Conservation (phyloP, 1,140 invertebrate genomes). For the Rhynchophorus ferrugineus region DNA sequence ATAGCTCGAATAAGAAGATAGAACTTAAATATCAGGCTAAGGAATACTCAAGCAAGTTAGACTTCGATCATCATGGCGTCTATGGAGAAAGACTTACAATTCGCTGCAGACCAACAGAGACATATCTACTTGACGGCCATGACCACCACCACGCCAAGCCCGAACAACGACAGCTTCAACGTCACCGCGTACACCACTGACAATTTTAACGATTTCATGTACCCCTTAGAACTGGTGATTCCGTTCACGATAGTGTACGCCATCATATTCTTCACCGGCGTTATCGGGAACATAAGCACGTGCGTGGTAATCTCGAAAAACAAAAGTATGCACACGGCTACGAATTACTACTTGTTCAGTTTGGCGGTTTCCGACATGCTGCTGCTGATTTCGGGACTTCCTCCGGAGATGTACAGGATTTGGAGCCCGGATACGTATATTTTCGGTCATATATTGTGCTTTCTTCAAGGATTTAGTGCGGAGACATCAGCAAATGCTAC, state of each 20-base stretch:
- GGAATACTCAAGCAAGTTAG: too few relatives aligned
- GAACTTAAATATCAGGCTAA: too few relatives aligned
- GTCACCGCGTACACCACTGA: neutral
- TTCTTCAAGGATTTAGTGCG: constrained; percentile 60
- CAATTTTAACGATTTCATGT: constrained; percentile 10
- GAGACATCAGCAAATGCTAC: constrained; percentile 69
- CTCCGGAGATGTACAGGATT: constrained; percentile 70
- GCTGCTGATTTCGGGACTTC: constrained; percentile 66
- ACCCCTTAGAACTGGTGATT: constrained; percentile 40
- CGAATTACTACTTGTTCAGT: constrained; percentile 82
- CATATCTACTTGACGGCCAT: neutral
- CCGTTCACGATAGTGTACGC: constrained; percentile 63
- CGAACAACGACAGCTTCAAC: neutral
- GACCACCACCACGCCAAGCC: neutral
- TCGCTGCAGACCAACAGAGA: neutral
- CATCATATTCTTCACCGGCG: constrained; percentile 71
- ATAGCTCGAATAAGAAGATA: too few relatives aligned
- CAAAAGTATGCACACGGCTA: constrained; percentile 74
- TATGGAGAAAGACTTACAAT: neutral
- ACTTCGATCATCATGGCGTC: neutral
- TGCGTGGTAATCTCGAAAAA: constrained; percentile 78
- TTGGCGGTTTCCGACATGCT: constrained; percentile 82
- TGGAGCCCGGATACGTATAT: constrained; percentile 65
- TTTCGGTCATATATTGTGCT: constrained; percentile 66
- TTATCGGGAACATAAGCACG: constrained; percentile 77